Evolutionary conservation across 2,797 vertebrate genomes (phyloP).

Genomic region (Pipistrellus nathusii): DNA sequence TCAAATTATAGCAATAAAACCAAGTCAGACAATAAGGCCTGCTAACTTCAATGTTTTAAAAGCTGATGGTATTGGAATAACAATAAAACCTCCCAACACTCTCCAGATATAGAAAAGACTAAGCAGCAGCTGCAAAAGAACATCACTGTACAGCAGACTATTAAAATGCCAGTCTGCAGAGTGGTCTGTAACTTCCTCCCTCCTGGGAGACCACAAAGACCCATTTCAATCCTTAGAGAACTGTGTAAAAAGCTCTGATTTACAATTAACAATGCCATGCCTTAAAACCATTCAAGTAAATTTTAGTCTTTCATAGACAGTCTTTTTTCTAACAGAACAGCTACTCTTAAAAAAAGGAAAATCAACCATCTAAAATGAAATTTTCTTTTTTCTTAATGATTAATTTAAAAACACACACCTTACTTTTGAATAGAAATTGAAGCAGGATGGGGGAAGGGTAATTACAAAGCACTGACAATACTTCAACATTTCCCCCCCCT

Average conservation of each 20-base stretch:
- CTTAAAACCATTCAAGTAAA: constrained; percentile 83
- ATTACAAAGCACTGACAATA: not conserved
- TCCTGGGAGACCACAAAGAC: constrained; percentile 86
- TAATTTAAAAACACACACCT: constrained; percentile 58
- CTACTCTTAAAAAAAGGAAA: constrained; percentile 60
- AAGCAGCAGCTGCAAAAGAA: constrained; percentile 95
- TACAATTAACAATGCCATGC: constrained; percentile 86
- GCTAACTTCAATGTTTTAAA: constrained; percentile 73
- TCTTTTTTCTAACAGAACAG: constrained; percentile 69
- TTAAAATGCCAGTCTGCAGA: constrained; percentile 86
- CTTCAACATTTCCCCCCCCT: constrained; percentile 8
- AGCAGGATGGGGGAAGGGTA: not conserved
- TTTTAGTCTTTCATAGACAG: constrained; percentile 80
- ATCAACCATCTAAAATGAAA: constrained; percentile 56
- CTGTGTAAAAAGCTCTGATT: constrained; percentile 86
- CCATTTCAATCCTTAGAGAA: constrained; percentile 85
- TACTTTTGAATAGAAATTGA: constrained; percentile 84
- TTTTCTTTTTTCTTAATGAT: constrained; percentile 44
- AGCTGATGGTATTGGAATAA: constrained; percentile 75
- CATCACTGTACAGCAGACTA: constrained; percentile 88
- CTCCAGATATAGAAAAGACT: constrained; percentile 85
- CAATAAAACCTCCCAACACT: constrained; percentile 78
- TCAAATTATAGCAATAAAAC: constrained; percentile 70
- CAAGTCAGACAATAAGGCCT: constrained; percentile 50
- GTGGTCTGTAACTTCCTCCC: constrained; percentile 90